Conservation (phyloP, 2,797 vertebrate genomes). For the Coilia nasus region DNA sequence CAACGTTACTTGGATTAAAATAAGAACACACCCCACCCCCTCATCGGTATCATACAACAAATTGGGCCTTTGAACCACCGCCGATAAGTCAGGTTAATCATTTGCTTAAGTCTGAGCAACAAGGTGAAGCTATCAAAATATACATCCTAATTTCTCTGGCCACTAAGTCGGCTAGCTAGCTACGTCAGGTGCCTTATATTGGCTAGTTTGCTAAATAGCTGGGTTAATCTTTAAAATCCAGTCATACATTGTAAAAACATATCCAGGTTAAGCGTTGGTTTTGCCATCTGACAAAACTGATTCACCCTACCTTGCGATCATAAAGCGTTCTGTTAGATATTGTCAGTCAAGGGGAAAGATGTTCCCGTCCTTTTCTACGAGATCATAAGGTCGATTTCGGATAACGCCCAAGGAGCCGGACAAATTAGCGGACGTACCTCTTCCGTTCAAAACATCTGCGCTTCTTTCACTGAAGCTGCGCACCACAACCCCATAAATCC, state of each 20-base stretch:
- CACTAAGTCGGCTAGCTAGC: slow-evolving; percentile 13
- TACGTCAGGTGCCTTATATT: not conserved
- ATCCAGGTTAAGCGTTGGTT: too few relatives aligned
- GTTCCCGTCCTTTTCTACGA: slow-evolving; percentile 28
- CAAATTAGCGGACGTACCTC: slow-evolving; percentile 62
- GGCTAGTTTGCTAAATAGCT: slow-evolving; percentile 23
- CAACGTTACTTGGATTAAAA: not conserved
- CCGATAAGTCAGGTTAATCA: not conserved
- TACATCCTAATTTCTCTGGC: not conserved
- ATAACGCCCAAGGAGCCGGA: slow-evolving; percentile 57
- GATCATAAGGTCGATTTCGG: slow-evolving; percentile 55
- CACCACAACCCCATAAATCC: too few relatives aligned
- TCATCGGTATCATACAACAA: not conserved
- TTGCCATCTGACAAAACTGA: not conserved
- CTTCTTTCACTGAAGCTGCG: too few relatives aligned
- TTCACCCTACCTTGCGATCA: slow-evolving; percentile 56
- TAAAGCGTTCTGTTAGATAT: slow-evolving; percentile 35
- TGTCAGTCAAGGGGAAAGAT: slow-evolving; percentile 27
- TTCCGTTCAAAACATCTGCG: slow-evolving; percentile 47
- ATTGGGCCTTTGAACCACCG: not conserved
- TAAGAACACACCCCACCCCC: not conserved
- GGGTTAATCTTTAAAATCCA: not conserved
- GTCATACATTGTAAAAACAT: not conserved
- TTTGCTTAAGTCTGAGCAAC: slow-evolving; percentile 5
- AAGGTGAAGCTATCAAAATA: not conserved